phyloP scores from a whole-genome alignment of 2,888 invertebrate species.

The Rugalucina vietnamica region DNA sequence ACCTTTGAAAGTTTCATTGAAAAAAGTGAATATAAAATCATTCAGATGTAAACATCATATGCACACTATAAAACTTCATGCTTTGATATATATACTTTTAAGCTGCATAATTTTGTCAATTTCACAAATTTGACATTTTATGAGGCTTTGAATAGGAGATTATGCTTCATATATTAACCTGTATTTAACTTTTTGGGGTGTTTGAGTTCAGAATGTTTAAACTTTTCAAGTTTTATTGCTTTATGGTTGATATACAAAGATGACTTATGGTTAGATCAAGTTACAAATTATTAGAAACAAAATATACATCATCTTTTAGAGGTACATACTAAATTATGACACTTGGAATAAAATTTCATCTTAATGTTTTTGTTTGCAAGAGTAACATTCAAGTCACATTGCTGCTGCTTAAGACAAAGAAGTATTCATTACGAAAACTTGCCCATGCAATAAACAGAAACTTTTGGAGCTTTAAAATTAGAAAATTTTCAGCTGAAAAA shows the following conservation, averaged over 20 bases:
- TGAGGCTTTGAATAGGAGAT: neutral
- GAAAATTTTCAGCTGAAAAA: no score
- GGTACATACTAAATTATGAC: neutral
- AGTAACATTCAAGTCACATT: no score
- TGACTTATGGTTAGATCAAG: neutral
- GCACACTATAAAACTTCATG: no score
- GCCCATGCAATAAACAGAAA: no score
- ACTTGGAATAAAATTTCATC: neutral
- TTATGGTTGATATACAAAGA: neutral
- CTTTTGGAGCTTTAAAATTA: no score
- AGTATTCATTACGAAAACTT: neutral
- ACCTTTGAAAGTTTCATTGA: no score
- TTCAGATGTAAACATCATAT: no score
- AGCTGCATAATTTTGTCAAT: neutral
- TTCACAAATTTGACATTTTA: neutral
- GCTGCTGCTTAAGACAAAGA: neutral
- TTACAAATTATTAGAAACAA: neutral
- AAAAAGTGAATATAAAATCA: no score
- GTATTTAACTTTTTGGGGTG: neutral
- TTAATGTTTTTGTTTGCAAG: no score
- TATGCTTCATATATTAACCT: neutral
- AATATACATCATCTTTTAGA: neutral
- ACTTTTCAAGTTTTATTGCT: neutral
- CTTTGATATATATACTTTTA: neutral
- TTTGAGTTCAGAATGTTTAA: neutral